Base-by-base conservation (phyloP, 2,797 vertebrate genomes). In the Coilia nasus region DNA sequence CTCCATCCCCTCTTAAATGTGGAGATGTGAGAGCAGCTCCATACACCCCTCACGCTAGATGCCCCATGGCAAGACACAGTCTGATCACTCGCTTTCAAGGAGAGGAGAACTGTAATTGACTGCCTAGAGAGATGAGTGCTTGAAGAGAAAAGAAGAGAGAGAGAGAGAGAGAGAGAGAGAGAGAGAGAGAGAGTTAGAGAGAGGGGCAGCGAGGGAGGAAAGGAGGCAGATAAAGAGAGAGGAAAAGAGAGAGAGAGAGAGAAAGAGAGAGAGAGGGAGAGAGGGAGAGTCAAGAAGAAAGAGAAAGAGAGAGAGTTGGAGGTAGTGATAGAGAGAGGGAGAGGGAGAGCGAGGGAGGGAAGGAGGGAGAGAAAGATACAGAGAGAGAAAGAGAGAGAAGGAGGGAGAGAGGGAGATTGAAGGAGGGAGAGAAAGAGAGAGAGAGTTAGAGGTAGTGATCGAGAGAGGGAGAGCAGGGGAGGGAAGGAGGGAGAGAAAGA, bases 31-130 rank as follows among this genome's bases (percentile, higher is more conserved):
- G 46, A 47, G 46, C 46, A 47, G 46, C 59, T 17, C 21, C 28
- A 28, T 31, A 71, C 64, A 71, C 64, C 64, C 64, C 11, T 71
- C 64, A 31, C 25, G 25, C 31, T 25, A 71, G 14, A 28, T 11
- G 12, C 64, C 64, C 64, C 9, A 12, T 23, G 12, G 64, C 64
- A 1, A 67, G 64, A 67, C 14, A 71, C 64, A 2, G 64, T 31
- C 64, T 71, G 64, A 71, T 71, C 64, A 17, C 11, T 71, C 25
- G 56, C 15, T 60, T n/a, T 82, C 54, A 31, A 82, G 25, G 28
- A 71, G 84, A 88, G 87, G 31, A 88, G 84, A 85, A 87, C 84
- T 83, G 89, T 89, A 88, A 90, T 89, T 89, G 35, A 44, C 46
- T 88, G 86, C 88, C 89, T 64, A 75, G 57, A 89, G 35, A 82